Conservation (phyloP, 2,797 vertebrate species). For the Acipenser ruthenus region DNA sequence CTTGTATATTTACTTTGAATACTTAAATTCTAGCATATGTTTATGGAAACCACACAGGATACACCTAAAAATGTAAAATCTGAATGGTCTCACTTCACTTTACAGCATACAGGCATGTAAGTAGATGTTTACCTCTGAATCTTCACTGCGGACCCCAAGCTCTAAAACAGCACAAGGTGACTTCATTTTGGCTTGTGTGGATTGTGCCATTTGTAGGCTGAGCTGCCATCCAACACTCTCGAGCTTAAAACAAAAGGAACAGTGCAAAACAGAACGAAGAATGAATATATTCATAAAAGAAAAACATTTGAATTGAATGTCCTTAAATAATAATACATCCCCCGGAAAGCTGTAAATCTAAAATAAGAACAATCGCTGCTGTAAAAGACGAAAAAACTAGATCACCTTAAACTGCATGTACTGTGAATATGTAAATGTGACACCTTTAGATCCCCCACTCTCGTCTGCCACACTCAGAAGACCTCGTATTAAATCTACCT, state of each 20-base stretch:
- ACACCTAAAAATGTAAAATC: too few species aligned
- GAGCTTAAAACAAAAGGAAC: constrained; percentile 62
- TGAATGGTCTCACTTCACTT: too few species aligned
- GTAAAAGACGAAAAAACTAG: neutral
- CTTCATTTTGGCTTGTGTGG: constrained; percentile 76
- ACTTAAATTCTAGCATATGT: too few species aligned
- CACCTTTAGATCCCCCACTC: too few species aligned
- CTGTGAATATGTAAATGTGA: neutral
- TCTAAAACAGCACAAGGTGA: constrained; percentile 79
- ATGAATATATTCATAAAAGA: too few species aligned
- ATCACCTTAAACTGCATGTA: neutral
- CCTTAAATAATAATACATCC: too few species aligned
- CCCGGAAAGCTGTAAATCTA: neutral
- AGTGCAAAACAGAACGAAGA: neutral
- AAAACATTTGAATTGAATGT: too few species aligned
- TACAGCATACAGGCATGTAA: neutral
- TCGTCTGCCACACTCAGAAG: too few species aligned
- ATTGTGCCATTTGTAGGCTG: constrained; percentile 89
- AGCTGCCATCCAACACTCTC: constrained; percentile 87
- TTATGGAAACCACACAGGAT: too few species aligned
- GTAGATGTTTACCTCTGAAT: constrained; percentile 63
- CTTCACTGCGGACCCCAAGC: constrained; percentile 72
- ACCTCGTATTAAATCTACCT: too few species aligned
- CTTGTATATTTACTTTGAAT: too few species aligned
- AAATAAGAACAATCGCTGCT: neutral